A percentile compares a stretch with the other conserved stretches of the same genome.
Conservation (phyloP, 1,140 invertebrate genomes). For the Leptinotarsa lineolata region DNA sequence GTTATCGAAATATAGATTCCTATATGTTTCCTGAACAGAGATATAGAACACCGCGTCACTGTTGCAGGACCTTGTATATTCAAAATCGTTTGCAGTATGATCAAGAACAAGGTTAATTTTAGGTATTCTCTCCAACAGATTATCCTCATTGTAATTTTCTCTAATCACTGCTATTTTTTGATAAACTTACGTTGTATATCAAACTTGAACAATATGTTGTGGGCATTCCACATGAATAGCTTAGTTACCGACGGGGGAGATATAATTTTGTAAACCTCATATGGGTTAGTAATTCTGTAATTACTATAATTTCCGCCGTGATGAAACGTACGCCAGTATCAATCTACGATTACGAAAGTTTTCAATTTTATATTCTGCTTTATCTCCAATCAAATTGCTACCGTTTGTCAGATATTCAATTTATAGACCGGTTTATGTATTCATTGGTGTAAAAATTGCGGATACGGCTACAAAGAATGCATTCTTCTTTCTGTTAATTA, state of each 20-base stretch:
- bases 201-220: neutral
- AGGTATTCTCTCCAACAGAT: too few relatives aligned
- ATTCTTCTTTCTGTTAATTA: too few relatives aligned
- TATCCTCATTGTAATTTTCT: too few relatives aligned
- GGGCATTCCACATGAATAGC: neutral
- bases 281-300: neutral
- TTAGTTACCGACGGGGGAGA: neutral
- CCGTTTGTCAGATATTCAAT: neutral
- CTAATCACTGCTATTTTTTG: too few relatives aligned
- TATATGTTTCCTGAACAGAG: too few relatives aligned
- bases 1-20: too few relatives aligned
- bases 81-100: too few relatives aligned
- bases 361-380: neutral
- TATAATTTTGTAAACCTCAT: neutral
- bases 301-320: neutral
- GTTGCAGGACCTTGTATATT: too few relatives aligned
- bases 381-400: slow-evolving; percentile 6
- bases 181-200: neutral
- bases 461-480: too few relatives aligned
- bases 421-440: neutral
- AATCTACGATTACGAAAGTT: neutral
- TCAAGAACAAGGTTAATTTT: too few relatives aligned
- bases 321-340: neutral
- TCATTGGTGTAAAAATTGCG: too few relatives aligned
- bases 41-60: too few relatives aligned